These are phyloP conservation scores for Agonopterix arenella DNA, from an alignment of 2,888 invertebrate genomes.

Conservation along the genomic window DNA sequence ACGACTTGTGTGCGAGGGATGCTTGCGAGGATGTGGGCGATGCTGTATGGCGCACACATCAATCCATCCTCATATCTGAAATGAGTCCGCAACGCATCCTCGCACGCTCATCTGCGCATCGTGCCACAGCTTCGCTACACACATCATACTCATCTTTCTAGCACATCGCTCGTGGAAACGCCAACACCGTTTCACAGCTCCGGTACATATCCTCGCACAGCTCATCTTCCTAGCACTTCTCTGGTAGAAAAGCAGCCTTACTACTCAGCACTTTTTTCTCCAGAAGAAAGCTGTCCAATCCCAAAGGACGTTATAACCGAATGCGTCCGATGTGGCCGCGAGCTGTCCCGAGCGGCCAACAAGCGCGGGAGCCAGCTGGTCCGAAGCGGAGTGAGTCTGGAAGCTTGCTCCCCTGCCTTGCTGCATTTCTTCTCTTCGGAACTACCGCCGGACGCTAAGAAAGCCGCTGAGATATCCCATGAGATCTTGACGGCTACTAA, in stretches of 20 bases:
- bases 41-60: no score
- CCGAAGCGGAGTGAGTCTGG: constrained; percentile 44
- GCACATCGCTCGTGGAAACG: no score
- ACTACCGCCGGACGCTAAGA: constrained; percentile 43
- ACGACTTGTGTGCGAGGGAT: not conserved
- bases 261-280: not conserved
- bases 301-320: constrained; percentile 74
- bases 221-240: no score
- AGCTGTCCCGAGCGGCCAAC: constrained; percentile 45
- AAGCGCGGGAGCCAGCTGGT: constrained; percentile 51
- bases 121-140: no score
- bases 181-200: no score
- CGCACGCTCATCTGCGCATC: no score
- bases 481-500: constrained; percentile 62
- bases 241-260: no score
- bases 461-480: constrained; percentile 49
- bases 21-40: not conserved
- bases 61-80: no score
- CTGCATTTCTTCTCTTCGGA: constrained; percentile 55
- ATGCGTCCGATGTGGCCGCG: constrained; percentile 50
- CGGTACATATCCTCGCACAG: no score
- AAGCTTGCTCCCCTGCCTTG: constrained; percentile 47
- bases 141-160: no score
- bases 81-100: no score
- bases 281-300: constrained; percentile 69